These are phyloP conservation scores for Kryphioiulus occultus DNA, from an alignment of 2,888 invertebrate genomes.

Conservation along the genomic window DNA sequence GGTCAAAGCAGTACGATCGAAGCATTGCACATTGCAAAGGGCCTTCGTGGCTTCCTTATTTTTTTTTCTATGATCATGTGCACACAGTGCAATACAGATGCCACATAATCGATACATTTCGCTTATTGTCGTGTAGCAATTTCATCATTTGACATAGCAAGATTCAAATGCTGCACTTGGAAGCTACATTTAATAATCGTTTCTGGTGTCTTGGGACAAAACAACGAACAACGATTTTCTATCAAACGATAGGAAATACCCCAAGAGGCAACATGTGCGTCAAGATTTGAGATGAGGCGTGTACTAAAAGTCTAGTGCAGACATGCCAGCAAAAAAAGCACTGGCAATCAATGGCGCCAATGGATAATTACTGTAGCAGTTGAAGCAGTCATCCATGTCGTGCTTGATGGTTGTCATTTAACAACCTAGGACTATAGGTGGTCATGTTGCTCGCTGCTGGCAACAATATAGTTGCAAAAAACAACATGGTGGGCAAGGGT, in stretches of 20 bases:
- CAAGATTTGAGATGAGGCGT: not conserved
- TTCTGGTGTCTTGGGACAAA: not conserved
- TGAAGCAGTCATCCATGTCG: not conserved
- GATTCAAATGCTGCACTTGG: not conserved
- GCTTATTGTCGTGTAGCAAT: not conserved
- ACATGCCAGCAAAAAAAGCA: not conserved
- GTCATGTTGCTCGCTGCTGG: not conserved
- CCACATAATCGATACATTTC: not conserved
- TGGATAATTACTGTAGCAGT: not conserved
- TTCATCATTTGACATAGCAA: not conserved
- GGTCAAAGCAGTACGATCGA: not conserved
- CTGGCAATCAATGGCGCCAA: slow-evolving; percentile 5
- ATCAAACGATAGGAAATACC: not conserved
- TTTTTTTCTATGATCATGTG: not conserved
- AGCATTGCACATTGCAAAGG: not conserved
- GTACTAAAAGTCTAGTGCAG: not conserved
- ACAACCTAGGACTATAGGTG: not conserved
- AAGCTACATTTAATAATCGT: not conserved
- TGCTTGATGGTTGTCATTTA: not conserved
- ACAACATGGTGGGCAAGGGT: not conserved
- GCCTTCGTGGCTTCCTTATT: slow-evolving; percentile 5
- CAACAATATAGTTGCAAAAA: not conserved
- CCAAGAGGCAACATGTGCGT: not conserved
- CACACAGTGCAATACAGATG: not conserved
- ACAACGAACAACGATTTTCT: not conserved